Evolutionary conservation across 1,140 invertebrate genomes (phyloP).

Genomic region (Sycobia sp.): DNA sequence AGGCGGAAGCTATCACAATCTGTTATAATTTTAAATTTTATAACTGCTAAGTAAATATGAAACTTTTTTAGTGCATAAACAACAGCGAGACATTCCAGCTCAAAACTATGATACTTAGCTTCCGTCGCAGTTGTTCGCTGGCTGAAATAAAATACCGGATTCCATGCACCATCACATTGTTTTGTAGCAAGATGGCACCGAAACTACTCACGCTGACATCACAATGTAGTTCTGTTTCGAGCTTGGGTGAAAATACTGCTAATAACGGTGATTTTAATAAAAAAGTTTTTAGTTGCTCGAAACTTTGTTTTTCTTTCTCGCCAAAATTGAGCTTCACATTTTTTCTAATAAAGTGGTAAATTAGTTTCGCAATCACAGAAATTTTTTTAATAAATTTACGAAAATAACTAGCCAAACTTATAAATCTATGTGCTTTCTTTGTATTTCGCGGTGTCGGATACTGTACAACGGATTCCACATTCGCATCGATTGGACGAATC

Average conservation of each 20-base stretch:
- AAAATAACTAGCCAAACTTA: background rate
- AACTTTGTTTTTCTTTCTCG: background rate
- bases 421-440: conserved; percentile 2
- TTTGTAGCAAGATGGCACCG: background rate
- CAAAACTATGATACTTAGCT: conserved; percentile 17
- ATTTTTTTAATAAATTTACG: background rate
- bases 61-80: conserved; percentile 40
- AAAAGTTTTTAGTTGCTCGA: background rate
- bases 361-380: background rate
- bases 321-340: background rate
- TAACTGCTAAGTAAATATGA: conserved; percentile 45
- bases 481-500: conserved; percentile 8
- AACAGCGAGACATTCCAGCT: conserved; percentile 52
- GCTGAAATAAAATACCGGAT: background rate
- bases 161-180: background rate
- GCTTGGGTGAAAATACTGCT: background rate
- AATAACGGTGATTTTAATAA: background rate
- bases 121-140: background rate
- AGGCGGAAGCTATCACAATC: conserved; percentile 48
- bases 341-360: background rate
- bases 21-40: conserved; percentile 46
- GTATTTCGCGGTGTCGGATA: conserved; percentile 1
- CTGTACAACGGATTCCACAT: background rate
- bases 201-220: conserved; percentile 5
- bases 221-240: conserved; percentile 16